Evolutionary conservation across 2,888 invertebrate species (phyloP).

Genomic region (Lasioglossum villosulum): DNA sequence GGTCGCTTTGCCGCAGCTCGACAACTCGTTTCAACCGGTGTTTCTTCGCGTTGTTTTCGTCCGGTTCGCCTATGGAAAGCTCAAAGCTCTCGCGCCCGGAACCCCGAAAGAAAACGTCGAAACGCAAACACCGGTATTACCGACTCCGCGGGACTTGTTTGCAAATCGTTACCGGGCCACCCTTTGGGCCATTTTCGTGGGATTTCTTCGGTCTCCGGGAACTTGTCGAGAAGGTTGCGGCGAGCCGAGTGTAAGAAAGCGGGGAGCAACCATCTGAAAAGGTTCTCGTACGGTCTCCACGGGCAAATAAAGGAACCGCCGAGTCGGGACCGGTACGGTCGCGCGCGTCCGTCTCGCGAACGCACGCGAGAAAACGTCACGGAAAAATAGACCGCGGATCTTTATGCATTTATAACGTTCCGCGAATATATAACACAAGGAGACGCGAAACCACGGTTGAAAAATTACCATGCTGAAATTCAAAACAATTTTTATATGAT

Average conservation of each 20-base stretch:
- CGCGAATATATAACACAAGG: neutral
- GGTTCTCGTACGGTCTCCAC: neutral
- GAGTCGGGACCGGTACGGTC: neutral
- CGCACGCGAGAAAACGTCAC: neutral
- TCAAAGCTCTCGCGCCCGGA: conserved; percentile 7
- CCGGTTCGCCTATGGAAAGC: neutral
- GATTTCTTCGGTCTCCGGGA: conserved; percentile 7
- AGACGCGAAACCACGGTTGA: neutral
- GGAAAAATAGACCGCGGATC: neutral
- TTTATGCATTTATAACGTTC: neutral
- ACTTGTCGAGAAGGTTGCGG: neutral
- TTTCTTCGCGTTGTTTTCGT: conserved; percentile 2
- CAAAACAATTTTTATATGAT: neutral
- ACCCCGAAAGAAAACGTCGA: neutral
- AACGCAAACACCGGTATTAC: conserved; percentile 39
- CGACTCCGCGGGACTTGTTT: conserved; percentile 46
- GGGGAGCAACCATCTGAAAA: neutral
- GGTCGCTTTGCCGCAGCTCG: neutral
- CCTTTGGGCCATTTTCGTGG: conserved; percentile 21
- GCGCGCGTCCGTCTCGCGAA: neutral
- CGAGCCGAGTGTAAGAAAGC: conserved; percentile 9
- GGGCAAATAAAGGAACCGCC: conserved; percentile 7
- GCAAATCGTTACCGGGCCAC: conserved; percentile 58
- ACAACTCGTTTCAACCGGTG: neutral
- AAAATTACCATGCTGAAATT: neutral